Evolutionary conservation across 2,113 vertebrate genomes (phyloP).

Genomic region (Brachyhypopomus gauderio): DNA sequence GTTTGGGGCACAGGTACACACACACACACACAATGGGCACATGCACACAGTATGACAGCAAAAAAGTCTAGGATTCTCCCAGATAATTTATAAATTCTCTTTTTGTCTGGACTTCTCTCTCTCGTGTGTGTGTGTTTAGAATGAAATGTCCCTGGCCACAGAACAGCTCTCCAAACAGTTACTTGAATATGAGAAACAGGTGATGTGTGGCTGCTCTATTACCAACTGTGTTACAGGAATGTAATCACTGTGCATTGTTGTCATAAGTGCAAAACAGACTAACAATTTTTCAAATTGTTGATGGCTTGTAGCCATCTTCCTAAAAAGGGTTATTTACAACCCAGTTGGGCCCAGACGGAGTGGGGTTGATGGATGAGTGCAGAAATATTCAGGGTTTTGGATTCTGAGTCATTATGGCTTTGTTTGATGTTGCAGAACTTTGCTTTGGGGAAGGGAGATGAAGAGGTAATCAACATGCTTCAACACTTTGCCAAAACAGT

Average conservation of each 20-base stretch:
- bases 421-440: slow-evolving; percentile 83
- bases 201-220: slow-evolving; percentile 59
- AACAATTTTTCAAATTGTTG: background rate
- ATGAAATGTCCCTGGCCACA: slow-evolving; percentile 96
- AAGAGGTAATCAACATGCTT: slow-evolving; percentile 92
- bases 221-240: background rate
- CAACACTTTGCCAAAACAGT: slow-evolving; percentile 92
- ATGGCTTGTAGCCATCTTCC: background rate
- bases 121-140: slow-evolving; percentile 72
- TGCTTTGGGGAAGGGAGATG: slow-evolving; percentile 94
- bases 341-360: background rate
- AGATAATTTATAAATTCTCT: background rate
- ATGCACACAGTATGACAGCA: too few species aligned
- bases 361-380: slow-evolving; percentile 15
- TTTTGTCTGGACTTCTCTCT: slow-evolving; percentile 1
- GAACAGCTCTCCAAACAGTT: slow-evolving; percentile 93
- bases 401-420: background rate
- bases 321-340: background rate
- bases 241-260: background rate
- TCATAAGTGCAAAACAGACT: background rate
- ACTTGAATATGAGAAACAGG: slow-evolving; percentile 94
- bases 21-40: background rate
- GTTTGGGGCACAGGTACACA: slow-evolving; percentile 92
- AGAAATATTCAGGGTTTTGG: slow-evolving; percentile 34
- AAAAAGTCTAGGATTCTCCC: background rate